Conservation (phyloP, 2,888 invertebrate species). For the Galerucella pusilla region DNA sequence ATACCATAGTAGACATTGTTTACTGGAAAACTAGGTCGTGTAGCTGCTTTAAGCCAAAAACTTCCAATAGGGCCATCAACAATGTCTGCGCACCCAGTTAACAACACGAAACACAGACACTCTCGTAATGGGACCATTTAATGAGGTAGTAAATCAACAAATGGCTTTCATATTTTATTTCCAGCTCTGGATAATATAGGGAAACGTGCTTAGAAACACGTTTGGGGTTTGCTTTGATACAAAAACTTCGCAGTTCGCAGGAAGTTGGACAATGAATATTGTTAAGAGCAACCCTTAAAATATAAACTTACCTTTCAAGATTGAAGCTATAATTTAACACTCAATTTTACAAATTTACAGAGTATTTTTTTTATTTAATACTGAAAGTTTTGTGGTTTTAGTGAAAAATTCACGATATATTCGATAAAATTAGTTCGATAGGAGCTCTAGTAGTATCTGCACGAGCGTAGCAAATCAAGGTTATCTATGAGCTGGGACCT, state of each 20-base stretch:
- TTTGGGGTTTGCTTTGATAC: neutral
- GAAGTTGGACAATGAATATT: neutral
- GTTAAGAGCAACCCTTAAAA: neutral
- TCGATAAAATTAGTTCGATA: no score
- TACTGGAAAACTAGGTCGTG: neutral
- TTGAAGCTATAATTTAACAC: no score
- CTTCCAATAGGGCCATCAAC: neutral
- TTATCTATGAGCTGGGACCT: no score
- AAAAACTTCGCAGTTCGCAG: neutral
- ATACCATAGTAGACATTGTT: neutral
- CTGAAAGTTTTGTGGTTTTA: no score
- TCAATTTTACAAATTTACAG: no score
- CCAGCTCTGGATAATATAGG: neutral
- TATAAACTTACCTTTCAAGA: neutral
- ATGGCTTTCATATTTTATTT: conserved; percentile 20
- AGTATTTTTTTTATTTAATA: no score
- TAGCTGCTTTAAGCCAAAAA: neutral
- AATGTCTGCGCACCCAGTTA: conserved; percentile 1
- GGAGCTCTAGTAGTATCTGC: no score
- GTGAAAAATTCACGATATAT: no score
- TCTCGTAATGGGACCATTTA: conserved; percentile 19
- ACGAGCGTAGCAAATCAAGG: no score
- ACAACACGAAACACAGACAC: conserved; percentile 12
- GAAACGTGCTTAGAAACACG: conserved; percentile 1
- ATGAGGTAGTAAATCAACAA: conserved; percentile 21